Base-by-base conservation (phyloP, 2,797 vertebrate species). In the Petrocephalus schoutedeni region DNA sequence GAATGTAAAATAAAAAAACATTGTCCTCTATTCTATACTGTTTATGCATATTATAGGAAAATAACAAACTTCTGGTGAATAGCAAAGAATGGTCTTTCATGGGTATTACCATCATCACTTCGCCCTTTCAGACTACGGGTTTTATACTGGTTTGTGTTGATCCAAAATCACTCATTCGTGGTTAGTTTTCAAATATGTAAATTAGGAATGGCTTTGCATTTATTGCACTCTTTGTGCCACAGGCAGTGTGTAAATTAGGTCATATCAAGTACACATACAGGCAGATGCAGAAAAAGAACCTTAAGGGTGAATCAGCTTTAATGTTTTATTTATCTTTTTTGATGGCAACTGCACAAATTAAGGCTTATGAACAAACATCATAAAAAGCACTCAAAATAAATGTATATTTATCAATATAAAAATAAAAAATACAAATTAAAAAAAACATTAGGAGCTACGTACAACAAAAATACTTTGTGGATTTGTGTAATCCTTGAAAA, bases 311-410 rank as follows among this genome's bases (percentile, higher is more conserved):
- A 21, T 51, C 58, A 67, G 87, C 87, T 89, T 91, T 90, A 89
- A 89, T 89, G 89, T 94, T 95, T 95, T 95, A 95, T 95, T 96
- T 94, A 89, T 95, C 91, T 67, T 88, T 74, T 93, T 95, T 91
- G 94, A 96, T 96, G 96, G 95, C 95, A 96, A 96, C 95, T 94
- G 93, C 96, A 96, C 91, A 95, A 95, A 95, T 95, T 96, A 96
- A 96, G 96, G 95, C 95, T 94, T 91, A 95, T 96, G 95, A 96
- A 96, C 95, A 95, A 95, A 96, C 95, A 96, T 96, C 92, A 91
- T 95, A 95, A 95, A 96, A 95, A 96, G 95, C 95, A 96, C 95
- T 94, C 91, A 95, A 96, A 96, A 96, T 94, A 95, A 95, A 96
- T 95, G 94, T 93, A 95, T 95, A 94, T 95, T 94, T 91, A 94